Evolutionary conservation across 2,797 vertebrate genomes (phyloP).

Genomic region (Tympanoctomys barrerae): DNA sequence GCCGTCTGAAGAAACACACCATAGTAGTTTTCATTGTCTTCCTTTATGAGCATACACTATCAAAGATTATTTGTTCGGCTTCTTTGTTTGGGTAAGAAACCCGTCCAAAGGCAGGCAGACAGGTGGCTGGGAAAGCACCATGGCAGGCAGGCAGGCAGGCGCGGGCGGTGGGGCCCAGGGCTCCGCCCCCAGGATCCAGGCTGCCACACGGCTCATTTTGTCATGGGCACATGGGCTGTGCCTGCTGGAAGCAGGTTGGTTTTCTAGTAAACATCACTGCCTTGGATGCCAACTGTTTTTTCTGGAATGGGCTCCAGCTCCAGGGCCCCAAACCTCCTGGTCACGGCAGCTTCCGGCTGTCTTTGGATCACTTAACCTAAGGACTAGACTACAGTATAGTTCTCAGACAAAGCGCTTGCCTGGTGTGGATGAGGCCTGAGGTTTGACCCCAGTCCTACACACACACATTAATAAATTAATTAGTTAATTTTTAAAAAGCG

Average conservation of each 20-base stretch:
- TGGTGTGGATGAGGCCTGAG: background rate
- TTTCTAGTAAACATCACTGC: constrained; percentile 73
- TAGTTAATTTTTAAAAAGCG: background rate
- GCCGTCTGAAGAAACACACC: constrained; percentile 62
- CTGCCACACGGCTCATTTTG: background rate
- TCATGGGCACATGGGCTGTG: constrained; percentile 56
- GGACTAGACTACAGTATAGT: too few relatives aligned
- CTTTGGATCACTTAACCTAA: background rate
- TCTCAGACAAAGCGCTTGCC: background rate
- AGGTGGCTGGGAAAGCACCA: constrained; percentile 67
- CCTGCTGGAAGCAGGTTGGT: constrained; percentile 66
- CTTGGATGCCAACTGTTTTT: constrained; percentile 4
- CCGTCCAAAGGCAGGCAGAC: constrained; percentile 69
- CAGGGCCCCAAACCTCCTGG: background rate
- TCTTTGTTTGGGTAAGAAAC: constrained; percentile 81
- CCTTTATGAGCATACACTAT: constrained; percentile 71
- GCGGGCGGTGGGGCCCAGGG: background rate
- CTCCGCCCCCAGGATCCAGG: constrained; percentile 59
- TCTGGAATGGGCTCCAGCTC: constrained; percentile 42
- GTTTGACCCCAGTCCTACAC: background rate
- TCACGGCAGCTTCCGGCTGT: background rate
- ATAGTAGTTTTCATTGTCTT: constrained; percentile 67
- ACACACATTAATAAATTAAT: background rate
- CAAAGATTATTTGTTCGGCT: constrained; percentile 75
- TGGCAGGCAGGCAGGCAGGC: constrained; percentile 58